Base-by-base conservation (phyloP, 2,888 invertebrate species). In the Orthonevra nobilis region DNA sequence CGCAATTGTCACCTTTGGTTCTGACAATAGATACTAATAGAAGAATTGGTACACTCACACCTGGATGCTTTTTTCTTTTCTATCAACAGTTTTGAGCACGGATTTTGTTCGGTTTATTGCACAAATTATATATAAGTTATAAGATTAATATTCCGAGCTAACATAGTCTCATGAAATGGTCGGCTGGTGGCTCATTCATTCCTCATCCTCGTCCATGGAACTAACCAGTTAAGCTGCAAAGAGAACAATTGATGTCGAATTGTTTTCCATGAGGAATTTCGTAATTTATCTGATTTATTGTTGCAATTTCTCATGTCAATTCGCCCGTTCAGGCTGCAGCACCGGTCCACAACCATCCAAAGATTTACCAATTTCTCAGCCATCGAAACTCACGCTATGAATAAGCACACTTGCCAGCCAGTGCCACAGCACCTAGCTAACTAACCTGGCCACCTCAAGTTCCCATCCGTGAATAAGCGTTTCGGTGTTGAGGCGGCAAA, bases 241-340 rank as follows among this genome's bases (percentile, higher is more conserved):
- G 58, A 70, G 70, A 70, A 72, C 79, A 72, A 79, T 73, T 73
- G 79, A 79, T 68, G 66, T 73, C 66, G 79, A 79, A 72, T 79
- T 72, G 72, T 79, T 72, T 66, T 79, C 66, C 66, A 72, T 61
- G 79, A 79, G 66, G 79, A 79, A 79, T 79, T 79, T 79, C 40
- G 72, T 73, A 72, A 79, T 79, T 79, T 79, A 79, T 73, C 79
- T 79, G 79, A 79, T 79, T 79, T 79, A 79, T 79, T 79, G 56
- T 79, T 79, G 72, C 72, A 79, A 79, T 79, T 79, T 79, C 79
- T 79, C 79, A 79, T 79, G 79, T 73, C 72, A 79, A 68, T 79
- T 77, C 75, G 50, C 23, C 40, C 5, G 75, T 17, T 50, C 23
- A 19, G 54, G 4, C 44, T 6, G 28, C 58, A 19, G 46, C 50